These are phyloP conservation scores for Thecophora atra DNA, from an alignment of 2,888 invertebrate species.

Conservation along the genomic window DNA sequence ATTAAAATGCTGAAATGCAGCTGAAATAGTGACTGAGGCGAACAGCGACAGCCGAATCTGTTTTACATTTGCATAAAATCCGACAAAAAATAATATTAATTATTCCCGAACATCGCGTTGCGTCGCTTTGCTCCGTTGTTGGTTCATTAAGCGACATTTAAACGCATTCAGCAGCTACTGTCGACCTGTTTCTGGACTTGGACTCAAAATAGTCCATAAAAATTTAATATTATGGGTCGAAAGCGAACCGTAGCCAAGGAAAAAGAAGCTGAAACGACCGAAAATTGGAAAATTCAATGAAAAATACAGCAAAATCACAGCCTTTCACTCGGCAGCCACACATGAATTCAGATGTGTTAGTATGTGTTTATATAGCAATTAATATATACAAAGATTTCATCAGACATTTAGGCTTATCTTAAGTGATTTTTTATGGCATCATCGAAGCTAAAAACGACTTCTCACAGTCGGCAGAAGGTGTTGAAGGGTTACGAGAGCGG, in stretches of 20 bases:
- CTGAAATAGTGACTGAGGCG: too few species aligned
- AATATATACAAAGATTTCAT: conserved; percentile 28
- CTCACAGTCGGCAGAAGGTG: conserved; percentile 18
- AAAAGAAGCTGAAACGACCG: conserved; percentile 2
- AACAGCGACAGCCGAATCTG: conserved; percentile 13
- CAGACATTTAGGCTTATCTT: conserved; percentile 48
- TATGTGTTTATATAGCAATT: background rate
- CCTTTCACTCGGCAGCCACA: conserved; percentile 26
- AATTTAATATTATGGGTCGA: background rate
- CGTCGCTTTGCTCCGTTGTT: background rate
- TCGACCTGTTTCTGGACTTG: background rate
- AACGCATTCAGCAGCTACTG: background rate
- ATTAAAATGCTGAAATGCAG: too few species aligned
- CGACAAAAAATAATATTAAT: background rate
- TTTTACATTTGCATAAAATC: conserved; percentile 21
- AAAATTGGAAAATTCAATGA: conserved; percentile 33
- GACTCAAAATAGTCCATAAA: background rate
- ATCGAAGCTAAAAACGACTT: conserved; percentile 27
- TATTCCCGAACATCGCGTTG: background rate
- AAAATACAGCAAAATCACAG: conserved; percentile 17
- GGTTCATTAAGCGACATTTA: conserved; percentile 26
- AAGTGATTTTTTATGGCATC: conserved; percentile 50
- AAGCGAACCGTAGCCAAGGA: background rate
- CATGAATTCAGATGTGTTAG: too few species aligned
- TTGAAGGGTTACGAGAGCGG: background rate